These are phyloP conservation scores for Gnathonemus echidnorhynchus DNA, from an alignment of 2,113 vertebrate species.

Conservation along the genomic window DNA sequence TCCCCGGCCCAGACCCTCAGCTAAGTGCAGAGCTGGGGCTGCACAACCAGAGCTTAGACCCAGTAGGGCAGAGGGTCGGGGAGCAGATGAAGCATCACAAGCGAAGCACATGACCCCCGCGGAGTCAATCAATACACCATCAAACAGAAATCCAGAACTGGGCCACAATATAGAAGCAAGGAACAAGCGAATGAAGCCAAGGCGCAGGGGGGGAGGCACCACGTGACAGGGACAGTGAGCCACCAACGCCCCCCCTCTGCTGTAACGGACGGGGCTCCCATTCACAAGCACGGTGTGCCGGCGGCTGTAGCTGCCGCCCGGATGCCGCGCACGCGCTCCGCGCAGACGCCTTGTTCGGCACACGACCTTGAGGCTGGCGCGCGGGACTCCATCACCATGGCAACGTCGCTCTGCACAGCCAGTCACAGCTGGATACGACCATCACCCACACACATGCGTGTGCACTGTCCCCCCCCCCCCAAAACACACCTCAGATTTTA, in stretches of 20 bases:
- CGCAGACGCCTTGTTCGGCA: constrained; percentile 18
- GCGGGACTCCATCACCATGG: constrained; percentile 38
- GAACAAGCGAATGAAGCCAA: neutral
- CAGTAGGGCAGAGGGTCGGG: neutral
- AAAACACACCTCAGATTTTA: constrained; percentile 16
- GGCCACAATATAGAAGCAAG: neutral
- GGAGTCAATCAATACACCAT: neutral
- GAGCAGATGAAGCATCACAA: neutral
- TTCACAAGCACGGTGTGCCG: neutral
- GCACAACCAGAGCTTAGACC: neutral
- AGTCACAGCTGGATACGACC: constrained; percentile 42
- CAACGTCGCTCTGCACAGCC: constrained; percentile 43
- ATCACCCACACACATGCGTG: constrained; percentile 23
- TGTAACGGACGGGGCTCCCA: neutral
- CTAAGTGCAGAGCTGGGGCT: neutral
- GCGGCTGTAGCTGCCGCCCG: neutral
- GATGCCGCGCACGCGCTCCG: constrained; percentile 15
- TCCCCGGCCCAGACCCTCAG: neutral
- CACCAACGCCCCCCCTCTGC: neutral
- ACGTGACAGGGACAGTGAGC: neutral
- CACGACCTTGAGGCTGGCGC: constrained; percentile 50
- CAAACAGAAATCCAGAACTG: neutral
- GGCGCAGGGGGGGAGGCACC: neutral
- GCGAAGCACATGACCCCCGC: neutral
- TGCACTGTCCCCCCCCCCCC: neutral